A percentile compares a stretch with the other conserved stretches of the same genome.
These are phyloP conservation scores for Aurelia aurita DNA, from an alignment of 30 jellyfish, hydroid and myxozoan species.

Conservation along the genomic window DNA sequence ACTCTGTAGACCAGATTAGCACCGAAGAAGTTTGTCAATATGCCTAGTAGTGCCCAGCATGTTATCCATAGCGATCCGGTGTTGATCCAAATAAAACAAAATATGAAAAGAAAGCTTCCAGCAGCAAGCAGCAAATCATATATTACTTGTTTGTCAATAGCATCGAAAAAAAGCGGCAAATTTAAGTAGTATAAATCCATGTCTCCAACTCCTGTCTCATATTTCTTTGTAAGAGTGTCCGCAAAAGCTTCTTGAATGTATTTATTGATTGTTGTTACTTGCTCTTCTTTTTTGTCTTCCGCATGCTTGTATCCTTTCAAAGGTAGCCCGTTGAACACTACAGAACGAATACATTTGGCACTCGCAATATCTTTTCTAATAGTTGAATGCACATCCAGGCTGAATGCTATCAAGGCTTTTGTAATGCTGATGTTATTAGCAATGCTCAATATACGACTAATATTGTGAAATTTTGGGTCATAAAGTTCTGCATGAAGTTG, in stretches of 20 bases:
- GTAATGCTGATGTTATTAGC: slow-evolving; percentile 78
- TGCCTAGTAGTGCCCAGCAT: slow-evolving; percentile 94
- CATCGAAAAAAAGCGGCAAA: slow-evolving; percentile 84
- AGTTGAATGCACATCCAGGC: slow-evolving; percentile 68
- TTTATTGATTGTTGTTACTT: slow-evolving; percentile 37
- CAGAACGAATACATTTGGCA: slow-evolving; percentile 83
- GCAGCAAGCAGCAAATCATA: slow-evolving; percentile 94
- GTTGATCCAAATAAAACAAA: slow-evolving; percentile 90
- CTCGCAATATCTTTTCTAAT: slow-evolving; percentile 22
- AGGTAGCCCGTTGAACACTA: slow-evolving; percentile 88
- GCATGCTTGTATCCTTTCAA: slow-evolving; percentile 80
- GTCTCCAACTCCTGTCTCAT: slow-evolving; percentile 76
- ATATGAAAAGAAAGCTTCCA: slow-evolving; percentile 90
- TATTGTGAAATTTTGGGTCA: slow-evolving; percentile 78
- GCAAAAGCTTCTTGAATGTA: slow-evolving; percentile 78
- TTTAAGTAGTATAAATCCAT: slow-evolving; percentile 76
- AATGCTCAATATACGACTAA: slow-evolving; percentile 32
- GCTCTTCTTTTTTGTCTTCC: slow-evolving; percentile 84
- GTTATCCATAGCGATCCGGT: slow-evolving; percentile 98
- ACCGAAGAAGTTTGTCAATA: slow-evolving; percentile 91
- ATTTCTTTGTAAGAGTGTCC: slow-evolving; percentile 51
- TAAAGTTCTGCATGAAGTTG: slow-evolving; percentile 37
- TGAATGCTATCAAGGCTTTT: slow-evolving; percentile 80
- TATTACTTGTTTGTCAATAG: slow-evolving; percentile 88
- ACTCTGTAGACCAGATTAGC: slow-evolving; percentile 93